Percentiles rank a stretch among this genome's conserved stretches.
phyloP scores from a whole-genome alignment of 2,888 invertebrate genomes.

The Anodontia alba region DNA sequence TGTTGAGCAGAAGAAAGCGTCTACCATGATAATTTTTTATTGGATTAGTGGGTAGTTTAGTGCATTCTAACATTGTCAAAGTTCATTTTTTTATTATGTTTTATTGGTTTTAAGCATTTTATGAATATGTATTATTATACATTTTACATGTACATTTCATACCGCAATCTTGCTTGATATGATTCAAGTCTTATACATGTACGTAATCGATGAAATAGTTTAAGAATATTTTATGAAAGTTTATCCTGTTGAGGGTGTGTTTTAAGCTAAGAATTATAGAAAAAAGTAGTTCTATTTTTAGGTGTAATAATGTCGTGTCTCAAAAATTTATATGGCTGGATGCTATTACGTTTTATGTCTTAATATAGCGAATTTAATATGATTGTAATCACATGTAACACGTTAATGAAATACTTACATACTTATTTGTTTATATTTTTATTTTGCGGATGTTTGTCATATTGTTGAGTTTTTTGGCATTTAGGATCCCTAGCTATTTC shows the following conservation, averaged over 20 bases:
- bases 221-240: too few species aligned
- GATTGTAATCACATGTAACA: constrained; percentile 4
- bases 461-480: too few species aligned
- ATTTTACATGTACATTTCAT: neutral
- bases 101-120: neutral
- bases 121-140: neutral
- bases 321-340: neutral
- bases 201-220: too few species aligned
- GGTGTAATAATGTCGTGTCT: neutral
- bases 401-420: constrained; percentile 6
- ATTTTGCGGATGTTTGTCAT: too few species aligned
- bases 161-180: neutral
- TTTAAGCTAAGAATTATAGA: neutral
- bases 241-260: neutral
- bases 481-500: too few species aligned
- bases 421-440: too few species aligned
- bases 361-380: neutral
- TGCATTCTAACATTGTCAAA: neutral
- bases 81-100: neutral
- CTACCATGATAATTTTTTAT: neutral
- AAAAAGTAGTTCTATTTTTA: too few species aligned
- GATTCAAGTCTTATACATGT: neutral
- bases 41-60: neutral
- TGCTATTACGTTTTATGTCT: neutral
- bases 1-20: neutral